Evolutionary conservation across 2,888 invertebrate genomes (phyloP), one percentile per base, ranked within the genome.

Genomic region (Mythimna albipuncta): DNA sequence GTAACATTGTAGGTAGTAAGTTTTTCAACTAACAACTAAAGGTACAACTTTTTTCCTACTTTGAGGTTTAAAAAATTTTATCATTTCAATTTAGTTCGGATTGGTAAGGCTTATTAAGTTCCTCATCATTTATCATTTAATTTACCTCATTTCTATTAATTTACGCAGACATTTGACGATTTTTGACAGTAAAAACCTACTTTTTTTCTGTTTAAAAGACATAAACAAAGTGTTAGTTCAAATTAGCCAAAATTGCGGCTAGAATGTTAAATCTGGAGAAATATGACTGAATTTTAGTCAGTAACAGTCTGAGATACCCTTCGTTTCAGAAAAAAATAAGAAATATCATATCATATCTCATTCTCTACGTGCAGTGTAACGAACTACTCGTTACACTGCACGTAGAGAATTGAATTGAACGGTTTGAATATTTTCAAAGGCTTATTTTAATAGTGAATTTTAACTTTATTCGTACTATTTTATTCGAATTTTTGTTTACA

Each of bases 401-500:
- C 32, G 21, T 35, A 62, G n/a, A 26, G 35, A 44, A 69, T 62
- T 26, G 26, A 57, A n/a, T 41, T 55, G 38, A 61, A 50, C 38
- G 10, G 19, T 4, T 55, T 13, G 9, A 54, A 74, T 67, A 65
- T 68, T 68, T 76, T n/a, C 21, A 10, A 41, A 7, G 19, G 10
- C 2, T 32, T 61, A 64, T 32, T 66, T 66, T 55, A 13, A 61
- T 57, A n/a, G 21, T 32, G 32, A 58, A 59, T 44, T 5, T 52
- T 19, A 16, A 38, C 9, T 2, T 38, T 50, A 10, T 64, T 38
- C 5, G 11, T 74, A 74, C 6, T 50, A 44, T 35, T 66, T n/a
- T 32, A 19, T 52, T 21, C 7, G 21, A 26, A 5, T 26, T 47
- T 52, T 63, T 41, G 38, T 50, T 7, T 26, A 26, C 26, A 26